Evolutionary conservation across 2,888 invertebrate genomes (phyloP), one percentile per base, ranked within the genome.

Genomic region (Heliconius erato): DNA sequence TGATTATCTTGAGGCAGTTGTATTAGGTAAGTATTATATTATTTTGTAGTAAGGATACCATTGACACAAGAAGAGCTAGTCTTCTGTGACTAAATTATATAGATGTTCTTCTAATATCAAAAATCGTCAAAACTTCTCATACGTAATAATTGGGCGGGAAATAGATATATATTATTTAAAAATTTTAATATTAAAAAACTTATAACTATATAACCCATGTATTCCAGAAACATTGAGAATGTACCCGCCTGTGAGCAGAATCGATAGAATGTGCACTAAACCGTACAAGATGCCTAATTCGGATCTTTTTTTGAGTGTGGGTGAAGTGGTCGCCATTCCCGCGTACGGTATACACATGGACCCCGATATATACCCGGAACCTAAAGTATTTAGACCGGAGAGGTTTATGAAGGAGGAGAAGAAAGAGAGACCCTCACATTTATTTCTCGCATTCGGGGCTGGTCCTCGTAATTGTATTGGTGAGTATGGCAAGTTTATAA

Each of bases 391-490:
- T 86, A 92, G 92, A 74, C 96, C 96, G 0, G 96, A 96, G 83
- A 91, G 97, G 83, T 97, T 97, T 87, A 93, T 94, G 86, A 93
- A 94, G 9, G 85, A 84, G 28, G 96, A 96, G 85, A 96, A 95
- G 87, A 91, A 91, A 40, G 92, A 94, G 19, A 92, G 96, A 82
- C 92, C 96, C 1, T 93, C 96, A 0, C 95, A 95, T 87, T 88
- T 96, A 79, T 97, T 94, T 86, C 85, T 97, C 80, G 96, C 96
- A 0, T 97, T 97, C 89, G 97, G 97, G 9, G 89, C 90, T 79
- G 96, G 96, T 2, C 96, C 96, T 9, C 92, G 96, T 84, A 96
- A 96, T 86, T 96, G 96, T 87, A 95, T 96, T 83, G 96, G 96
- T 96, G 88, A 88, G 74, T 49, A 28, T 14, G 49, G 12, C 12